Base-by-base conservation (phyloP, 1,140 invertebrate species). In the Mizuhopecten yessoensis region DNA sequence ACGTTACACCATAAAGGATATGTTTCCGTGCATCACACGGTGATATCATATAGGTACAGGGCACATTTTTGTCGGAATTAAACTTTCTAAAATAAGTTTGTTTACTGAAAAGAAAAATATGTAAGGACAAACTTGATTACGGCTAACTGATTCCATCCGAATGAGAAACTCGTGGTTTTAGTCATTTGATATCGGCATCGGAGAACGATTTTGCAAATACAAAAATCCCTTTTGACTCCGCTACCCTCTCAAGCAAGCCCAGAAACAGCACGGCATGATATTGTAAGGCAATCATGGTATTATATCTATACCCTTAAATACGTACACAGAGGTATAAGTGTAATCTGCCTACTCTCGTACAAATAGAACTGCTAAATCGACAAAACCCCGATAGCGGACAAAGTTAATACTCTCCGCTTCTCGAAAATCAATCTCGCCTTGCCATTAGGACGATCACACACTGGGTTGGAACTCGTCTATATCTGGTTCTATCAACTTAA, bases 321-420 rank as follows among this genome's bases (percentile, higher is more conserved):
- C 57, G n/a, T 75, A n/a, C n/a, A 75, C 23, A 29, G 23, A 15
- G 57, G 57, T 75, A 75, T n/a, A 75, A 75, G 57, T 75, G 57
- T n/a, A 75, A 75, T 75, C 57, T 75, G 1, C 57, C 23, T 75
- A 17, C n/a, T 75, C 57, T 75, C 17, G 9, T 75, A 75, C 57
- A 75, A 75, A 75, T n/a, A 75, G 15, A 75, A 75, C 23, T 75
- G 57, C 57, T 75, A 75, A 75, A 75, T 75, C 57, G 57, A 17
- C 57, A 75, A 75, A 75, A 75, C n/a, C 57, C 57, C 57, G 57
- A 75, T 75, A 75, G 57, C 57, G 9, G 57, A 75, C 57, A 2
- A 75, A 75, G 57, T 75, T 75, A 75, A 75, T 75, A 75, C 57
- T 29, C 57, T 75, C 57, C 29, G 57, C 57, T 75, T 75, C 57